Evolutionary conservation across 2,113 vertebrate species (phyloP).

Genomic region (Megaceryle maxima): DNA sequence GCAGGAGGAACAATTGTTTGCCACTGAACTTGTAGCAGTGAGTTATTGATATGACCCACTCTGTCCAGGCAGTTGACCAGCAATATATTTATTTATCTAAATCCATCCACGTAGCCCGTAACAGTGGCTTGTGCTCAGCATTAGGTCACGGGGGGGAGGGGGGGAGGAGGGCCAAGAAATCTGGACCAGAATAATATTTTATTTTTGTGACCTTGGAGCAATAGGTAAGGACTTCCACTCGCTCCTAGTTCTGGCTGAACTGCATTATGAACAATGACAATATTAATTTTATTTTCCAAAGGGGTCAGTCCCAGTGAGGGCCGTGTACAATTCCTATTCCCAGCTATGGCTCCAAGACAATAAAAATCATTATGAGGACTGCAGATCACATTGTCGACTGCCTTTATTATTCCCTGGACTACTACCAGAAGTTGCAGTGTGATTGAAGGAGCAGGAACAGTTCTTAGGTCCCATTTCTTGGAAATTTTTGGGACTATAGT

Average conservation of each 20-base stretch:
- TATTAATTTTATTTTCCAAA: background rate
- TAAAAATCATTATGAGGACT: background rate
- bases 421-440: background rate
- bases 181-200: background rate
- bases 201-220: background rate
- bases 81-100: background rate
- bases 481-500: background rate
- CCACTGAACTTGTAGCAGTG: background rate
- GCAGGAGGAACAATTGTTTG: background rate
- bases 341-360: background rate
- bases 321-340: background rate
- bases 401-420: slow-evolving; percentile 18
- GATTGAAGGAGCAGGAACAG: background rate
- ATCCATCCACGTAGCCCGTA: background rate
- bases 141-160: background rate
- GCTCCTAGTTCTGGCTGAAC: background rate
- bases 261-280: rapidly evolving
- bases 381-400: background rate
- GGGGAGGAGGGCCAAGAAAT: background rate
- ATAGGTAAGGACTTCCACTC: background rate
- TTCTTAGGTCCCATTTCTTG: background rate
- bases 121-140: background rate
- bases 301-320: background rate
- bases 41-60: background rate
- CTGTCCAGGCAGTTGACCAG: background rate